Percentiles rank a stretch among this genome's conserved stretches.
Conservation (phyloP, 1,140 invertebrate species). For the Liolophura sinensis region DNA sequence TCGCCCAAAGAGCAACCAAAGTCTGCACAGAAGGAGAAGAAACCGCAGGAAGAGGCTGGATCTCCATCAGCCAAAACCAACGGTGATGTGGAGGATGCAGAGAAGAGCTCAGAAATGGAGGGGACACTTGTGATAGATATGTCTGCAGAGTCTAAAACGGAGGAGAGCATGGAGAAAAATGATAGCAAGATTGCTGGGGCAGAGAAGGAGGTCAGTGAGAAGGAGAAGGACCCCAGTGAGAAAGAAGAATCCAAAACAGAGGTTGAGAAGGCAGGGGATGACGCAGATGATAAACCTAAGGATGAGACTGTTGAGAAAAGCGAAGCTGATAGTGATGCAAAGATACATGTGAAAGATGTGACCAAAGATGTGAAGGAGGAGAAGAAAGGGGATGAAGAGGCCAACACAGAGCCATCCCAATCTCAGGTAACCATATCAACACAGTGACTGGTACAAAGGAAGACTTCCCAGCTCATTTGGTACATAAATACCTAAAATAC, state of each 20-base stretch:
- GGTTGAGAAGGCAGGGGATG: constrained; percentile 15
- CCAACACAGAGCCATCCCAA: too few species aligned
- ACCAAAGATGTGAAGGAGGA: constrained; percentile 6
- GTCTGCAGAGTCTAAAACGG: constrained; percentile 20
- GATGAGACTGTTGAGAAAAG: constrained; percentile 29
- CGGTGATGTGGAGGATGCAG: too few species aligned
- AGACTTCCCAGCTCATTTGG: too few species aligned
- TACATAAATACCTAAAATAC: too few species aligned
- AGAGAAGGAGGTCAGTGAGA: constrained; percentile 12
- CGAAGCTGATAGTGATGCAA: neutral
- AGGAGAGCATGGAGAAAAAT: constrained; percentile 16
- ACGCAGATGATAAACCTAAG: constrained; percentile 15
- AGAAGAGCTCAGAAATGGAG: too few species aligned
- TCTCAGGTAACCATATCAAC: too few species aligned
- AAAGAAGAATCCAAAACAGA: constrained; percentile 26
- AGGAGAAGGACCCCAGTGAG: constrained; percentile 21
- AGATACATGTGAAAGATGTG: constrained; percentile 5
- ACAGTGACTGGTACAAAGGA: too few species aligned
- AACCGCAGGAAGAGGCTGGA: too few species aligned
- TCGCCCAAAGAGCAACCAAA: too few species aligned
- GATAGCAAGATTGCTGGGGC: constrained; percentile 12
- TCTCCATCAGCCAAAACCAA: too few species aligned
- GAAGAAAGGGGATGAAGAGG: neutral
- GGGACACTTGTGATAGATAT: constrained; percentile 9
- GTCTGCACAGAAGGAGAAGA: too few species aligned